Conservation (phyloP, 2,113 vertebrate species). For the Percina caprodes region DNA sequence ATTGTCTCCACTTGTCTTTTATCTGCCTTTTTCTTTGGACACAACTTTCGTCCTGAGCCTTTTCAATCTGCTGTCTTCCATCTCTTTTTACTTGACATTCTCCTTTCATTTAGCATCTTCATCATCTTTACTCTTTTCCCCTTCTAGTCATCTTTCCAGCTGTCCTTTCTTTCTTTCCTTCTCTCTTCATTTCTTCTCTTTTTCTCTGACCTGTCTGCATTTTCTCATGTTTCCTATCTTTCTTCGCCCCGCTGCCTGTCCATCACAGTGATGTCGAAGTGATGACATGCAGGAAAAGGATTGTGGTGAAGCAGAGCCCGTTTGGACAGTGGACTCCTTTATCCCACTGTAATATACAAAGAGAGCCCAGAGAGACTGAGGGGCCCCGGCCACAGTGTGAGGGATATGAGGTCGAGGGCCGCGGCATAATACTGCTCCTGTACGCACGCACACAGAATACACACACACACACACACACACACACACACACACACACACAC, state of each 20-base stretch:
- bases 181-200: background rate
- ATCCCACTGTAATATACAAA: constrained; percentile 67
- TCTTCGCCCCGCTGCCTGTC: constrained; percentile 24
- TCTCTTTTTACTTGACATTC: background rate
- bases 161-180: background rate
- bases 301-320: constrained; percentile 30
- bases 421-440: constrained; percentile 6
- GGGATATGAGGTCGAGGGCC: constrained; percentile 48
- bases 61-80: no score
- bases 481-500: background rate
- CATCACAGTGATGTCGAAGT: constrained; percentile 64
- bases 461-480: background rate
- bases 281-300: constrained; percentile 62
- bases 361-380: constrained; percentile 27
- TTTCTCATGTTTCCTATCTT: constrained; percentile 22
- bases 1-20: no score
- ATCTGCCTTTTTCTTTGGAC: no score
- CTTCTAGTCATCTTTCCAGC: background rate
- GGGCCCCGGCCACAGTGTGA: constrained; percentile 50
- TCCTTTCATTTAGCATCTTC: background rate
- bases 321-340: constrained; percentile 71
- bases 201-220: background rate
- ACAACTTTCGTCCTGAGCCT: no score
- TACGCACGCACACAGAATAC: constrained; percentile 3
- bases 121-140: background rate